These are phyloP conservation scores for Atlantisia rogersi DNA, from an alignment of 2,113 vertebrate species.

Conservation along the genomic window DNA sequence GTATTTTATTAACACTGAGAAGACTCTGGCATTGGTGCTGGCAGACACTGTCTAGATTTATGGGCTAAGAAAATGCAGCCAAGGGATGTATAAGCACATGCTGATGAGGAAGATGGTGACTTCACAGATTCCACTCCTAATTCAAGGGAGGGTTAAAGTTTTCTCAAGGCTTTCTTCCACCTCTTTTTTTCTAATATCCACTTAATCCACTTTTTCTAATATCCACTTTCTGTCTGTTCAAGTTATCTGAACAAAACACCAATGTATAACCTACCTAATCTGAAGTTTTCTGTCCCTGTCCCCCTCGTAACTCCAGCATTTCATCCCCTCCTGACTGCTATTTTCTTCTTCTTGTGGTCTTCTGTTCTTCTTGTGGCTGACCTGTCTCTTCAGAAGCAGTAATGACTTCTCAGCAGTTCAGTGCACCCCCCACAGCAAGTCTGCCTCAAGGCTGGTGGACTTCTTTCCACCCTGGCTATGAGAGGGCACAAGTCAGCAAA, in stretches of 20 bases:
- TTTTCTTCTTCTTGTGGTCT: not conserved
- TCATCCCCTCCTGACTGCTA: not conserved
- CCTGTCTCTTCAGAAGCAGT: not conserved
- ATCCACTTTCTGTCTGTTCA: not conserved
- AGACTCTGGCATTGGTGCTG: not conserved
- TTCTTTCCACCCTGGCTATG: not conserved
- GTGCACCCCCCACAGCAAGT: not conserved
- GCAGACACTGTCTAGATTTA: not conserved
- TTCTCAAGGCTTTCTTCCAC: not conserved
- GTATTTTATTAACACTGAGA: not conserved
- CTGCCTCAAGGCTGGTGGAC: not conserved
- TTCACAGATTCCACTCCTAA: not conserved
- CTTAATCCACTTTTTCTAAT: not conserved
- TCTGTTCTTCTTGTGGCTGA: not conserved
- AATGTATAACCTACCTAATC: not conserved
- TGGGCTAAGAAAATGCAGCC: not conserved
- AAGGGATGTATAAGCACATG: not conserved
- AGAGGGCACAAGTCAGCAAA: not conserved
- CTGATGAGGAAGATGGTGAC: not conserved
- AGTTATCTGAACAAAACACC: not conserved
- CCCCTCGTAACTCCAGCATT: not conserved
- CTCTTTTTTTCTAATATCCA: not conserved
- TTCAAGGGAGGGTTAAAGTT: not conserved
- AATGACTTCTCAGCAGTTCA: not conserved
- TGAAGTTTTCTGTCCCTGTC: not conserved